These are phyloP conservation scores for Clarias fuscus DNA, from an alignment of 2,797 vertebrate species.

Conservation along the genomic window DNA sequence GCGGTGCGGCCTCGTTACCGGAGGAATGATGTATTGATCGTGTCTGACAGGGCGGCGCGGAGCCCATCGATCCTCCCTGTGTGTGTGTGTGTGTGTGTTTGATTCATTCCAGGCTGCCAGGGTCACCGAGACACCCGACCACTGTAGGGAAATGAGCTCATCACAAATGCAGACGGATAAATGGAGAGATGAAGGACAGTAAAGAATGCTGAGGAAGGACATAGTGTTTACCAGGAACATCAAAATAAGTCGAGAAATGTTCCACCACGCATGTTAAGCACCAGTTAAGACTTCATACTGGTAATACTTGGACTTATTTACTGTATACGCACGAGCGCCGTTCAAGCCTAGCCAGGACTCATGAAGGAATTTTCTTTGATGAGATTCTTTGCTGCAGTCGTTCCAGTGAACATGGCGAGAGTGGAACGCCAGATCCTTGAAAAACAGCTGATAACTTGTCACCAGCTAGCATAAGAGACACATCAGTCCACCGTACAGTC, in stretches of 20 bases:
- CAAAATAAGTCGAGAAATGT: not conserved
- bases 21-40: constrained; percentile 95
- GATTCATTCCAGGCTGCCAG: constrained; percentile 68
- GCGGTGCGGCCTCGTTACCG: constrained; percentile 78
- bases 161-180: constrained; percentile 63
- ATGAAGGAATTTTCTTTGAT: too few relatives aligned
- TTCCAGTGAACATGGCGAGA: too few relatives aligned
- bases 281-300: not conserved
- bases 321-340: too few relatives aligned
- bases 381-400: too few relatives aligned
- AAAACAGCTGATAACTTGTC: too few relatives aligned
- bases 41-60: constrained; percentile 84
- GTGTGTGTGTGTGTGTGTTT: constrained; percentile 36
- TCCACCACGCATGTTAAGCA: not conserved
- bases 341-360: too few relatives aligned
- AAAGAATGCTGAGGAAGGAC: constrained; percentile 49
- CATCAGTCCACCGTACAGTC: too few relatives aligned
- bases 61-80: constrained; percentile 77
- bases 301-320: not conserved
- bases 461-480: too few relatives aligned
- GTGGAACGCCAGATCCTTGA: too few relatives aligned
- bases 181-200: constrained; percentile 31
- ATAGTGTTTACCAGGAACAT: not conserved
- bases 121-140: constrained; percentile 78
- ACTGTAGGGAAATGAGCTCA: constrained; percentile 79